Conservation (phyloP, 2,888 invertebrate species). For the Empis livida region DNA sequence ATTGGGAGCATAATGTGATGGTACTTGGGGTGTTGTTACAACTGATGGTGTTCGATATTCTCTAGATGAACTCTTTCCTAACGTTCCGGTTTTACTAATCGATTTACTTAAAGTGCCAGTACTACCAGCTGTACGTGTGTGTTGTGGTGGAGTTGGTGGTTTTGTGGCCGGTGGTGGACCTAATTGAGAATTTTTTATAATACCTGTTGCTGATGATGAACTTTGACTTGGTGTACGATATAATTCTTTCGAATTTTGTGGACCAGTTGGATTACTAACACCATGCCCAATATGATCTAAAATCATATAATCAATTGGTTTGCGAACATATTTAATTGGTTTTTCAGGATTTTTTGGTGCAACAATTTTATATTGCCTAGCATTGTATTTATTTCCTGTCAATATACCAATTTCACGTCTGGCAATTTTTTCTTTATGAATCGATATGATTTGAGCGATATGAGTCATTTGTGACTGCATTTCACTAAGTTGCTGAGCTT, state of each 20-base stretch:
- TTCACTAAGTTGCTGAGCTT: conserved; percentile 77
- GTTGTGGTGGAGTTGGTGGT: conserved; percentile 56
- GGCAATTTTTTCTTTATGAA: conserved; percentile 95
- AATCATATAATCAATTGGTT: conserved; percentile 77
- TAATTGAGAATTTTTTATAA: conserved; percentile 15
- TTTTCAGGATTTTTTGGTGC: conserved; percentile 90
- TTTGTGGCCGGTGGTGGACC: conserved; percentile 83
- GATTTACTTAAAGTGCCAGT: conserved; percentile 35
- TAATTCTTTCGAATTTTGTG: conserved; percentile 38
- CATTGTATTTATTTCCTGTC: conserved; percentile 82
- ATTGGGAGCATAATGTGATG: conserved; percentile 84
- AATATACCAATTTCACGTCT: conserved; percentile 82
- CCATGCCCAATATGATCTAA: conserved; percentile 89
- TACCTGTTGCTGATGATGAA: conserved; percentile 22
- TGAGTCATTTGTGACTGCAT: conserved; percentile 96
- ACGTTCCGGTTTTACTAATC: conserved; percentile 31
- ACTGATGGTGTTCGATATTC: conserved; percentile 87
- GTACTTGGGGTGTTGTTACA: conserved; percentile 82
- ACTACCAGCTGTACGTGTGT: conserved; percentile 28
- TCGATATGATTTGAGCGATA: conserved; percentile 85
- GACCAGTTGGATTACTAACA: conserved; percentile 50
- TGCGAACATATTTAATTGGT: conserved; percentile 86
- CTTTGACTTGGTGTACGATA: conserved; percentile 44
- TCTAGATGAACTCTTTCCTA: conserved; percentile 47
- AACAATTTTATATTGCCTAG: conserved; percentile 82